Conservation (phyloP, 2,797 vertebrate genomes). For the Neopelma chrysocephalum region DNA sequence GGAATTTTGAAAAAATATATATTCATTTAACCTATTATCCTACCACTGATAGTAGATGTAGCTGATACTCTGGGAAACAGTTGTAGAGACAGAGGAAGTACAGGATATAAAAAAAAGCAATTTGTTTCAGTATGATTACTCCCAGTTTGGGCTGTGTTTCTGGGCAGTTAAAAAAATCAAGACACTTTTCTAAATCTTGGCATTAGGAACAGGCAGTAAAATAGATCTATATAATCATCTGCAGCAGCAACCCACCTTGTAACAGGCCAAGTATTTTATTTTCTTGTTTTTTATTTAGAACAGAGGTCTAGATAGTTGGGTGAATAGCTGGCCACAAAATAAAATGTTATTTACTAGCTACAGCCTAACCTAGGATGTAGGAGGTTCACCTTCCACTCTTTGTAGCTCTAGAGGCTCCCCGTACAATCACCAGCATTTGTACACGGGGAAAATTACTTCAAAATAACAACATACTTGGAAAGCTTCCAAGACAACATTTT, state of each 20-base stretch:
- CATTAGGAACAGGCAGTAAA: not conserved
- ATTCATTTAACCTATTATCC: not conserved
- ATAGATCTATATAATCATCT: not conserved
- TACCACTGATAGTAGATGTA: not conserved
- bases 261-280: not conserved
- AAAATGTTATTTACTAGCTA: not conserved
- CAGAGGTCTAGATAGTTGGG: not conserved
- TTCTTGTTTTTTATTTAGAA: not conserved
- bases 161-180: not conserved
- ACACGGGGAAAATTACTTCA: not conserved
- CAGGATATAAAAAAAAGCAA: not conserved
- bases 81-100: not conserved
- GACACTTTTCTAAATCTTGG: not conserved
- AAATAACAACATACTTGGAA: not conserved
- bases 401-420: not conserved
- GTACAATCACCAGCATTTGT: not conserved
- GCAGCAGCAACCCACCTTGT: not conserved
- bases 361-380: not conserved
- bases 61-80: not conserved
- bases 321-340: not conserved
- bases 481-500: not conserved
- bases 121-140: not conserved
- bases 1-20: not conserved
- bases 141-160: not conserved
- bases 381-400: not conserved